Evolutionary conservation across 35 echinoderm and acorn worm species (phyloP).

Genomic region (Ophiothrix spiculata): DNA sequence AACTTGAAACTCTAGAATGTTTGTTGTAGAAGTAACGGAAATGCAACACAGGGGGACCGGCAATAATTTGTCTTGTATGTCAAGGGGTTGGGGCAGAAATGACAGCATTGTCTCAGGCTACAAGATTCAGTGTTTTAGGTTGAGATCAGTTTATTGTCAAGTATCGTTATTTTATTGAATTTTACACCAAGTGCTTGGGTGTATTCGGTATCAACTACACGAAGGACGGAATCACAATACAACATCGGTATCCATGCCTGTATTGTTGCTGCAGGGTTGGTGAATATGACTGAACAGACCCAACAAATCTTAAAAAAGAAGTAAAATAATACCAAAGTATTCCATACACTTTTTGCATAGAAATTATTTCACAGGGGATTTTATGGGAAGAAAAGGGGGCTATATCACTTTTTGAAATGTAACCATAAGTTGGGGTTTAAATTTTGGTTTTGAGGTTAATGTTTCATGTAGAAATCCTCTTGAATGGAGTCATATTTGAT

Average conservation of each 20-base stretch:
- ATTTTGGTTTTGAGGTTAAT: no score
- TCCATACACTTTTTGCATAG: no score
- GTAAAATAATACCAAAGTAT: no score
- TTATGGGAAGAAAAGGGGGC: neutral
- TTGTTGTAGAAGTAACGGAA: neutral
- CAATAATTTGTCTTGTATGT: neutral
- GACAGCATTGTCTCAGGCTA: neutral
- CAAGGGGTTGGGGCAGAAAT: neutral
- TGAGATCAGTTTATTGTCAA: neutral
- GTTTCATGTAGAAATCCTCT: no score
- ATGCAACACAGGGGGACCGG: neutral
- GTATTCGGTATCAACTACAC: neutral
- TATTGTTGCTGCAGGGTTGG: neutral
- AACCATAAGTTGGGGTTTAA: no score
- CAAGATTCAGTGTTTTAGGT: neutral
- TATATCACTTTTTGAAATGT: no score
- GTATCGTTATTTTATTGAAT: neutral
- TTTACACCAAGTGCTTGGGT: no score
- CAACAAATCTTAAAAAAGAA: no score
- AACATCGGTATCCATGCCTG: neutral
- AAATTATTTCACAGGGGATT: no score
- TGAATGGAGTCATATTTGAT: no score
- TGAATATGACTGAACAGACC: no score
- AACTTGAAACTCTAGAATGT: neutral
- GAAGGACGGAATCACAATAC: neutral